Percentiles rank a stretch among this genome's conserved stretches.
Conservation (phyloP, 2,888 invertebrate genomes). For the Xanthia togata region DNA sequence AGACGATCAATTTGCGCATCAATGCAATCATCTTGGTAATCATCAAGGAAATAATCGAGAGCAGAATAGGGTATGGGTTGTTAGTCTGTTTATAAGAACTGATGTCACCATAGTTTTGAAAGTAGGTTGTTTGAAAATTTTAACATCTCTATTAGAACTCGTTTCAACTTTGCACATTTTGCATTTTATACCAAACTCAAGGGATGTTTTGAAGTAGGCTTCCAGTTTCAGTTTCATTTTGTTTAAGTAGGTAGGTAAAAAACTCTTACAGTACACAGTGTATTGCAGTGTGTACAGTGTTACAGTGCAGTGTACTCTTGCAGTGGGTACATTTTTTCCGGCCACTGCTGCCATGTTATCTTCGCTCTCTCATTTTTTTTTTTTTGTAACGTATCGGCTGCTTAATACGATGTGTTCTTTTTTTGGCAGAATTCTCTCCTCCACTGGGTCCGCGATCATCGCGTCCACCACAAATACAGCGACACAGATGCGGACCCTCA, state of each 20-base stretch:
- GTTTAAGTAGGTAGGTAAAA: neutral
- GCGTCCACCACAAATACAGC: constrained; percentile 95
- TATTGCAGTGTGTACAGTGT: no score
- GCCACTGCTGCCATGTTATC: neutral
- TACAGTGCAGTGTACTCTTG: neutral
- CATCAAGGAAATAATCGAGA: neutral
- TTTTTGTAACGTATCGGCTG: neutral
- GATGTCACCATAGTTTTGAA: neutral
- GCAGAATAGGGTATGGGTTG: neutral
- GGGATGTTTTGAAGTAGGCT: constrained; percentile 3
- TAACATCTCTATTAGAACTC: constrained; percentile 3
- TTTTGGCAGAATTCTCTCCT: constrained; percentile 81
- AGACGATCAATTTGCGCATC: no score
- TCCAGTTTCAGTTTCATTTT: neutral
- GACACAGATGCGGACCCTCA: constrained; percentile 96
- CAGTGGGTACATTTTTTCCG: no score
- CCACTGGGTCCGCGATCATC: constrained; percentile 92
- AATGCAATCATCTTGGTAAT: no score
- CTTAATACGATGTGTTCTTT: neutral
- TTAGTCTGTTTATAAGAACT: neutral
- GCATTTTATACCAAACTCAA: constrained; percentile 16
- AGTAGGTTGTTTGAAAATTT: neutral
- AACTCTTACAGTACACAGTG: neutral
- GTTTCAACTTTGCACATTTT: constrained; percentile 35
- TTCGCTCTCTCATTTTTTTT: neutral